phyloP scores from a whole-genome alignment of 2,888 invertebrate species.

The Fragum whitleyi region DNA sequence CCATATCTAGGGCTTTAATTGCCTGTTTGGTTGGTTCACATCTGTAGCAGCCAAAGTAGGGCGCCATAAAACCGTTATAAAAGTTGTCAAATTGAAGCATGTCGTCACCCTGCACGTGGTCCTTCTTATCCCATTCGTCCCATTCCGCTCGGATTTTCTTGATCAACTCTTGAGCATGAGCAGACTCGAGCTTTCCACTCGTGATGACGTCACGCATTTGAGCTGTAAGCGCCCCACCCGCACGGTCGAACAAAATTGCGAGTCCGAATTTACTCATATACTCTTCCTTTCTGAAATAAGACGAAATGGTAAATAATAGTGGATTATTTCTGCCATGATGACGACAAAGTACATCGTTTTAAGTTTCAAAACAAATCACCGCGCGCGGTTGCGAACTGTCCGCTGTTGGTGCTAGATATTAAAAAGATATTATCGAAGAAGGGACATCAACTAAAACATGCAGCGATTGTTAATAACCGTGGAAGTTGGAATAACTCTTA shows the following conservation, averaged over 20 bases:
- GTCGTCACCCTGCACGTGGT: slow-evolving; percentile 30
- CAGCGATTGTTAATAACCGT: too few species aligned
- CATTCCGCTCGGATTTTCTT: slow-evolving; percentile 26
- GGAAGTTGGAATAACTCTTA: too few species aligned
- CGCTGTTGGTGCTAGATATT: too few species aligned
- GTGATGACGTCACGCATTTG: slow-evolving; percentile 26
- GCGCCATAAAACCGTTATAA: slow-evolving; percentile 44
- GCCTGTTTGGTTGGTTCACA: slow-evolving; percentile 31
- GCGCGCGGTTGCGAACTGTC: too few species aligned
- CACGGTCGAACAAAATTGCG: slow-evolving; percentile 37
- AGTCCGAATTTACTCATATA: slow-evolving; percentile 42
- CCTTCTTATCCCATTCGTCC: slow-evolving; percentile 37
- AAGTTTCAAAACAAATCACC: too few species aligned
- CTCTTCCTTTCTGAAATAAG: slow-evolving; percentile 48
- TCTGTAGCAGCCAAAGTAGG: slow-evolving; percentile 39
- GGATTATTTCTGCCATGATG: too few species aligned
- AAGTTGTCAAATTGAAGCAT: slow-evolving; percentile 36
- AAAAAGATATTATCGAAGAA: too few species aligned
- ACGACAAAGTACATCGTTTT: too few species aligned
- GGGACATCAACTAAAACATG: too few species aligned
- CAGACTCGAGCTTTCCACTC: neutral
- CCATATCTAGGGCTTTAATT: slow-evolving; percentile 35
- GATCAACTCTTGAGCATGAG: slow-evolving; percentile 15
- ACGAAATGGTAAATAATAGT: too few species aligned
- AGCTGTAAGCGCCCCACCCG: slow-evolving; percentile 24